phyloP scores from a whole-genome alignment of 2,113 vertebrate genomes.

The Siniperca chuatsi region DNA sequence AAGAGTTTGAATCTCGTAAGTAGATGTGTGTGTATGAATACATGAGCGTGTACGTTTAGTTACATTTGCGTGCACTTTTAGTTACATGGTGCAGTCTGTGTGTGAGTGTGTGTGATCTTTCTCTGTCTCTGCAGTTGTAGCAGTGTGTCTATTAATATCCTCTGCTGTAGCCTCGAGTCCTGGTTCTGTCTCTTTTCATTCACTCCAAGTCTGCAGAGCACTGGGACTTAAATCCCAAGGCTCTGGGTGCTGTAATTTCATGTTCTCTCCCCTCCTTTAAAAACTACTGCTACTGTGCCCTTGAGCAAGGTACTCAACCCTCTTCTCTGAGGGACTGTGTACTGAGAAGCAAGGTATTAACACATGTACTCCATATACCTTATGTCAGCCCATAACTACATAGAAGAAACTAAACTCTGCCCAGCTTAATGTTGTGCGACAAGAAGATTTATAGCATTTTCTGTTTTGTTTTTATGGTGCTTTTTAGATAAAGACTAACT shows the following conservation, averaged over 20 bases:
- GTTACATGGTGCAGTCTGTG: slow-evolving; percentile 47
- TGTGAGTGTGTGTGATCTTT: slow-evolving; percentile 17
- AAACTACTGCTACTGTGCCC: slow-evolving; percentile 34
- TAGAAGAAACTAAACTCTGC: not conserved
- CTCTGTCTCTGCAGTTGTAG: slow-evolving; percentile 50
- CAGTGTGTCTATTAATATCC: slow-evolving; percentile 67
- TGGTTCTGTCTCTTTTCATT: slow-evolving; percentile 66
- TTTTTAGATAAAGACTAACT: not conserved
- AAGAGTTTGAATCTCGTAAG: slow-evolving; percentile 97
- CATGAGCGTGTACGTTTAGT: slow-evolving; percentile 34
- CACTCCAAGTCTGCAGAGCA: slow-evolving; percentile 52
- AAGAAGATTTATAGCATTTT: no score
- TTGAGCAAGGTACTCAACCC: slow-evolving; percentile 27
- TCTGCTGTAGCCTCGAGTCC: slow-evolving; percentile 63
- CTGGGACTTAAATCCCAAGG: slow-evolving; percentile 72
- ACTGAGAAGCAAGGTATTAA: slow-evolving; percentile 9
- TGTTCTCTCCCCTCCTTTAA: slow-evolving; percentile 43
- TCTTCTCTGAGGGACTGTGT: not conserved
- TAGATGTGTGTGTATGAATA: slow-evolving; percentile 50
- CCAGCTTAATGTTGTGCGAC: not conserved
- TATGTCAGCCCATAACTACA: not conserved
- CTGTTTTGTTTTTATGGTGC: not conserved
- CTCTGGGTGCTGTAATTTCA: slow-evolving; percentile 72
- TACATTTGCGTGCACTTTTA: slow-evolving; percentile 56
- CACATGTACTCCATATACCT: not conserved